These are phyloP conservation scores for Nothocercus julius DNA, from an alignment of 2,113 vertebrate species.

Conservation along the genomic window DNA sequence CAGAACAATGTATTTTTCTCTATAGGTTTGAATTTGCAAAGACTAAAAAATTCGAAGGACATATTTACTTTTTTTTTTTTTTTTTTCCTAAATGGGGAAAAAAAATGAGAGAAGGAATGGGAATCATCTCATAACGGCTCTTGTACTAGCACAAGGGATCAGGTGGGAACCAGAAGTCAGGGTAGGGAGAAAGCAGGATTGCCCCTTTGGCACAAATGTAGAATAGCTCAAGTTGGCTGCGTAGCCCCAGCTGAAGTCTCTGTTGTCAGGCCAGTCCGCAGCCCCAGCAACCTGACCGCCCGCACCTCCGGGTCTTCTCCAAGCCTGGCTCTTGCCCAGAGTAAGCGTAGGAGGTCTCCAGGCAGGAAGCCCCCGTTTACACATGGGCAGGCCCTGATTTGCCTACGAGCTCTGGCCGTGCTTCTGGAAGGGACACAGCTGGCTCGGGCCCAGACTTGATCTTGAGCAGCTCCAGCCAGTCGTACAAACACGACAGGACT, in stretches of 20 bases:
- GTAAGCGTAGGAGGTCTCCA: not conserved
- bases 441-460: not conserved
- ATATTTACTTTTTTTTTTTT: not conserved
- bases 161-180: not conserved
- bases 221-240: not conserved
- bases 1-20: not conserved
- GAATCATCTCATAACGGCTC: not conserved
- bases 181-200: not conserved
- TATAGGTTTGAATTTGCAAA: not conserved
- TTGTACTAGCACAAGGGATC: not conserved
- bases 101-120: not conserved
- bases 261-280: not conserved
- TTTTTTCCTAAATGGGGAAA: not conserved
- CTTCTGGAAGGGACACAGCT: fast-evolving
- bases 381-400: not conserved
- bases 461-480: not conserved
- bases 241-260: not conserved
- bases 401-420: fast-evolving
- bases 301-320: not conserved
- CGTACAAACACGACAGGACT: not conserved
- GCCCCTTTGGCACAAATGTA: not conserved
- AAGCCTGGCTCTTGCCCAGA: not conserved
- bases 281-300: not conserved
- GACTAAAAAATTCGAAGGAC: not conserved
- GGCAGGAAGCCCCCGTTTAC: not conserved